A percentile compares a stretch with the other conserved stretches of the same genome.
These are phyloP conservation scores for Vombatus ursinus DNA, from an alignment of 2,113 vertebrate species.

Conservation along the genomic window DNA sequence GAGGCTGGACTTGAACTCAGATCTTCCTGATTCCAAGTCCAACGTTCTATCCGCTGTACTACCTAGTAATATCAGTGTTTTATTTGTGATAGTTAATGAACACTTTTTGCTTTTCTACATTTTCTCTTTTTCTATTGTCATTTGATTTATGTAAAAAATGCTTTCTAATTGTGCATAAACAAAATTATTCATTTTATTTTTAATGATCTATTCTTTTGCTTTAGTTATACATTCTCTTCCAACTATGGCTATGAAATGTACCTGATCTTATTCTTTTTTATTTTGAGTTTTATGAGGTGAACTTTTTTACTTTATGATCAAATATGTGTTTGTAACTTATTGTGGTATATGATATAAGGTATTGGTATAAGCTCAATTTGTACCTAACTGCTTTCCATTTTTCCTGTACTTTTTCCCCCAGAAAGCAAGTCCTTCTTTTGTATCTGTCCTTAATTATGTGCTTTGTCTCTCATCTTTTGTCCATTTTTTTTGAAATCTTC, in stretches of 20 bases:
- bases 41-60: background rate
- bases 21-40: background rate
- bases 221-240: background rate
- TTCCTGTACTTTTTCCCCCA: background rate
- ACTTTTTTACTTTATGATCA: background rate
- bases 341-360: background rate
- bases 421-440: background rate
- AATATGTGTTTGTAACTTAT: background rate
- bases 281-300: background rate
- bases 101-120: background rate
- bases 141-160: background rate
- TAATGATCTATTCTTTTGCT: background rate
- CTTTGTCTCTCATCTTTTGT: background rate
- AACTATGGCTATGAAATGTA: background rate
- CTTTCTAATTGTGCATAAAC: background rate
- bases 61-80: background rate
- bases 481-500: background rate
- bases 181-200: background rate
- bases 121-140: background rate
- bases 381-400: background rate
- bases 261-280: background rate
- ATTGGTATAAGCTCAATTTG: background rate
- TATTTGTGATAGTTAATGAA: background rate
- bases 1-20: background rate
- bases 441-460: background rate